Evolutionary conservation across 2,888 invertebrate species (phyloP).

Genomic region (Kuschelorhynchus macadamiae): DNA sequence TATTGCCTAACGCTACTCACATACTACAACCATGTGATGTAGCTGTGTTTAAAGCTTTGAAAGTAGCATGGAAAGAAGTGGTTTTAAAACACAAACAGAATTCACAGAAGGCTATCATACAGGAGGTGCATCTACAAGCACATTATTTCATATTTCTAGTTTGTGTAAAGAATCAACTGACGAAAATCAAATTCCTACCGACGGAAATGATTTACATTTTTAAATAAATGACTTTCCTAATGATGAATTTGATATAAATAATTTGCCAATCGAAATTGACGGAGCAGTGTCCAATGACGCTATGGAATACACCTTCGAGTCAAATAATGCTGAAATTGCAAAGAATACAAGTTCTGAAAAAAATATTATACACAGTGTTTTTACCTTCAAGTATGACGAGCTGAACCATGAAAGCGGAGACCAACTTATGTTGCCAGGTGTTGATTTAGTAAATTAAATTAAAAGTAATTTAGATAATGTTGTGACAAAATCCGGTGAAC

Average conservation of each 20-base stretch:
- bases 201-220: too few species aligned
- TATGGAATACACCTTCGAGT: too few species aligned
- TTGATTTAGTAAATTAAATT: neutral
- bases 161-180: too few species aligned
- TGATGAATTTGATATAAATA: too few species aligned
- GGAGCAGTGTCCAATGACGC: too few species aligned
- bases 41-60: conserved; percentile 7
- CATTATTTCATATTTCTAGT: too few species aligned
- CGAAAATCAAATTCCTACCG: too few species aligned
- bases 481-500: neutral
- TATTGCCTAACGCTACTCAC: conserved; percentile 5
- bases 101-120: neutral
- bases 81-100: conserved; percentile 1
- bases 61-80: conserved; percentile 2
- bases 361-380: neutral
- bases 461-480: neutral
- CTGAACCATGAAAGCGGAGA: neutral
- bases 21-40: conserved; percentile 9
- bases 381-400: neutral
- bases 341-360: too few species aligned
- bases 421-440: conserved; percentile 1
- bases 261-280: too few species aligned
- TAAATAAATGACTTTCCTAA: too few species aligned
- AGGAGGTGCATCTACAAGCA: too few species aligned
- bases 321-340: too few species aligned